phyloP scores from a whole-genome alignment of 2,113 vertebrate genomes.

The Oncorhynchus keta region DNA sequence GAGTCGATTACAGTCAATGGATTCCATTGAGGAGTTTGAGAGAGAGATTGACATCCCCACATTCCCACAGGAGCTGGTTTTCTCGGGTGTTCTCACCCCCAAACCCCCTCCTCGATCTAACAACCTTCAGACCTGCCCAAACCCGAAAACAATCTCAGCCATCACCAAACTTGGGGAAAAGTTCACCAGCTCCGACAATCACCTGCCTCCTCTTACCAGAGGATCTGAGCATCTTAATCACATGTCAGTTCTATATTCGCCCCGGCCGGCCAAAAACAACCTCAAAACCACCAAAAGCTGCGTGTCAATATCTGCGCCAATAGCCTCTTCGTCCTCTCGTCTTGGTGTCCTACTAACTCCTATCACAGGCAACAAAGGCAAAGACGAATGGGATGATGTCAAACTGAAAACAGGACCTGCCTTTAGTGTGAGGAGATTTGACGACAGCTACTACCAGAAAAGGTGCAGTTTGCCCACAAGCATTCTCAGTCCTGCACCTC shows the following conservation, averaged over 20 bases:
- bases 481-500: conserved; percentile 43
- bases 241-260: conserved; percentile 18
- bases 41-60: conserved; percentile 39
- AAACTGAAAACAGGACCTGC: conserved; percentile 18
- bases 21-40: conserved; percentile 70
- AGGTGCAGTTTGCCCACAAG: conserved; percentile 69
- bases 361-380: conserved; percentile 31
- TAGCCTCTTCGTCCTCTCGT: conserved; percentile 1
- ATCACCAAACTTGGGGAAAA: conserved; percentile 4
- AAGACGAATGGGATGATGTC: conserved; percentile 17
- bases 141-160: neutral
- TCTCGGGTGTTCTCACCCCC: conserved; percentile 44
- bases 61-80: conserved; percentile 13
- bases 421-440: conserved; percentile 47
- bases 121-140: neutral
- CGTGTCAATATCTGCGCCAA: conserved; percentile 19
- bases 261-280: conserved; percentile 32
- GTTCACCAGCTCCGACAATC: neutral
- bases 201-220: conserved; percentile 42
- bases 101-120: conserved; percentile 27
- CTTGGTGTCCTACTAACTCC: conserved; percentile 61
- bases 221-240: conserved; percentile 25
- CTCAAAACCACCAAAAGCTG: neutral
- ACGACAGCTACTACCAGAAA: conserved; percentile 71
- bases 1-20: conserved; percentile 58